Evolutionary conservation across 2,888 invertebrate species (phyloP).

Genomic region (Oscheius sp.): DNA sequence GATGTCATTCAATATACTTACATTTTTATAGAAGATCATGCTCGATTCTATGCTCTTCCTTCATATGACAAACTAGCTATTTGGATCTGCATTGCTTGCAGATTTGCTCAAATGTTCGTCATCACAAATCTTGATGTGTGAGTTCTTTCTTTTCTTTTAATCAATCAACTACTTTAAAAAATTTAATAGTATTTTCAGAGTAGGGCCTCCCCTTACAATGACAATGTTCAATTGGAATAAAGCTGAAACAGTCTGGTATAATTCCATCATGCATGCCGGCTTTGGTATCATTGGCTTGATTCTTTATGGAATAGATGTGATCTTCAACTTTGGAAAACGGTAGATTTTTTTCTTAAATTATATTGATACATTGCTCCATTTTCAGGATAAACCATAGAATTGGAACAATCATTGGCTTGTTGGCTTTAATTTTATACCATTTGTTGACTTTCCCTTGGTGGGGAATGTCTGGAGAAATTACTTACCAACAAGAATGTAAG

Average conservation of each 20-base stretch:
- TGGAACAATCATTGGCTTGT: conserved; percentile 45
- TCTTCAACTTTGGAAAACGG: conserved; percentile 62
- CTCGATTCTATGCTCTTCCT: conserved; percentile 48
- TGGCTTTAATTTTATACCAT: conserved; percentile 47
- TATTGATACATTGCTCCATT: not conserved
- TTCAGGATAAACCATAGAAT: conserved; percentile 53
- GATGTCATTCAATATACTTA: not conserved
- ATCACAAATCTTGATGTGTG: conserved; percentile 72
- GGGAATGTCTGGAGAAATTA: conserved; percentile 41
- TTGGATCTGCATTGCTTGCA: conserved; percentile 58
- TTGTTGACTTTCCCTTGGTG: conserved; percentile 57
- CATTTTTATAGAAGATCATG: conserved; percentile 30
- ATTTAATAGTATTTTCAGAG: not conserved
- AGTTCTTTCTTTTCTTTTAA: conserved; percentile 37
- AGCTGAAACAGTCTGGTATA: conserved; percentile 69
- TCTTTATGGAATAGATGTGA: conserved; percentile 69
- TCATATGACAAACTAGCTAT: conserved; percentile 54
- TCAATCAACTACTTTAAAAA: not conserved
- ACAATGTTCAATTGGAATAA: conserved; percentile 72
- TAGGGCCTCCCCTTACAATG: conserved; percentile 71
- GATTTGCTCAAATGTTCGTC: conserved; percentile 71
- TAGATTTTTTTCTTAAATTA: too few relatives aligned
- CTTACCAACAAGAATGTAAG: conserved; percentile 37
- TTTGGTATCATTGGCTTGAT: conserved; percentile 65
- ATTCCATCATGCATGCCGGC: conserved; percentile 69